Evolutionary conservation across 2,113 vertebrate species (phyloP).

Genomic region (Clinocottus analis): DNA sequence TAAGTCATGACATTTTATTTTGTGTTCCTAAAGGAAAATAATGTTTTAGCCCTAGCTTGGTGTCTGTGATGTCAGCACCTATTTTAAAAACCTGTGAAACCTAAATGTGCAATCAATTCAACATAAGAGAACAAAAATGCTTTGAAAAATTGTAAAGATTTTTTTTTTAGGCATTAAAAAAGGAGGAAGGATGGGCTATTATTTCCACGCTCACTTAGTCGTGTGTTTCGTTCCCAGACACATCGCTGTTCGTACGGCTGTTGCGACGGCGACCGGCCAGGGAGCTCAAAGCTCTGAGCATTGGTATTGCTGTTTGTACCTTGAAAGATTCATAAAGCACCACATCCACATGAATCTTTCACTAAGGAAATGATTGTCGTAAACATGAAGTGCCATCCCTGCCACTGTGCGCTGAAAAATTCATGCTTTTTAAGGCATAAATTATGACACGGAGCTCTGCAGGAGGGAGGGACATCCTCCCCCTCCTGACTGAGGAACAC

Average conservation of each 20-base stretch:
- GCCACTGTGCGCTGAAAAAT: constrained; percentile 81
- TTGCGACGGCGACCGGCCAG: constrained; percentile 10
- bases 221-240: constrained; percentile 13
- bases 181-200: not conserved
- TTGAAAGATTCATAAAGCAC: constrained; percentile 80
- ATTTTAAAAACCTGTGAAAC: not conserved
- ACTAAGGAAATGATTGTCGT: constrained; percentile 81
- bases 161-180: not conserved
- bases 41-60: not conserved
- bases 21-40: not conserved
- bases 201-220: constrained; percentile 14
- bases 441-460: constrained; percentile 75
- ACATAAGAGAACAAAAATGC: not conserved
- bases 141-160: no score
- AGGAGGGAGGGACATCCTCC: constrained; percentile 32
- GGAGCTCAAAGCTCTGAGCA: constrained; percentile 53
- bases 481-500: constrained; percentile 24
- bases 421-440: constrained; percentile 82
- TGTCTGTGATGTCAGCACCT: not conserved
- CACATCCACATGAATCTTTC: constrained; percentile 81
- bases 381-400: constrained; percentile 81
- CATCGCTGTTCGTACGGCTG: not conserved
- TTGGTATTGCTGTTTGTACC: constrained; percentile 76
- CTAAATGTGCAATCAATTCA: not conserved
- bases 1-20: not conserved